These are phyloP conservation scores for Spinus olivaceus DNA, from an alignment of 2,797 vertebrate genomes.

Conservation along the genomic window DNA sequence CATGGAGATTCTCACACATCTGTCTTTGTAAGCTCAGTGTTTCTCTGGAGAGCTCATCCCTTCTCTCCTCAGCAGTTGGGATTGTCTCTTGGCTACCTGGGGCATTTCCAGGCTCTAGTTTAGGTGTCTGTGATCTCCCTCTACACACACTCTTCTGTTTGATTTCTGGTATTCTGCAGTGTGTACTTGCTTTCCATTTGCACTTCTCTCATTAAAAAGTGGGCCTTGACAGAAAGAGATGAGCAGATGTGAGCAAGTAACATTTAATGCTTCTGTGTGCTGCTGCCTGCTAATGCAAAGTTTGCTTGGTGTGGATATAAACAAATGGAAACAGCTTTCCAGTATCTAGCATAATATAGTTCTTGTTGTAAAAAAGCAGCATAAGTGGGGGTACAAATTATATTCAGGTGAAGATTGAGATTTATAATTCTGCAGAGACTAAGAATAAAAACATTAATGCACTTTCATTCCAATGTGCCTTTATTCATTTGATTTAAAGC, in stretches of 20 bases:
- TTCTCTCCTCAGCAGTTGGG: neutral
- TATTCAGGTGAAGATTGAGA: neutral
- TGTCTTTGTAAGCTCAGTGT: neutral
- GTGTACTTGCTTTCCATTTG: neutral
- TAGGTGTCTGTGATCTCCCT: neutral
- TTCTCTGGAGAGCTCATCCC: neutral
- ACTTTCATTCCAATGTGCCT: slow-evolving; percentile 14
- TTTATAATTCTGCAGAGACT: slow-evolving; percentile 54
- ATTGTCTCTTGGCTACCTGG: neutral
- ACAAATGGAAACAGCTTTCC: neutral
- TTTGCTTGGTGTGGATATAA: neutral
- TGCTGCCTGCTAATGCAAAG: neutral
- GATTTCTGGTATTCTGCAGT: neutral
- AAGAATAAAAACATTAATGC: slow-evolving; percentile 47
- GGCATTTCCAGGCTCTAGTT: neutral
- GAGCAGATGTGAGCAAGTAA: neutral
- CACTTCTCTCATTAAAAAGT: neutral
- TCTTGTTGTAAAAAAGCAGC: neutral
- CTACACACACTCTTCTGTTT: neutral
- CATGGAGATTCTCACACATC: neutral
- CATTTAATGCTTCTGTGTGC: neutral
- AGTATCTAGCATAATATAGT: neutral
- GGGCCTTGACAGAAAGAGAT: neutral
- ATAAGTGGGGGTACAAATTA: neutral
- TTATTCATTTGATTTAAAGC: slow-evolving; percentile 46